Conservation (phyloP, 1,140 invertebrate genomes). For the Oryzaephilus surinamensis region DNA sequence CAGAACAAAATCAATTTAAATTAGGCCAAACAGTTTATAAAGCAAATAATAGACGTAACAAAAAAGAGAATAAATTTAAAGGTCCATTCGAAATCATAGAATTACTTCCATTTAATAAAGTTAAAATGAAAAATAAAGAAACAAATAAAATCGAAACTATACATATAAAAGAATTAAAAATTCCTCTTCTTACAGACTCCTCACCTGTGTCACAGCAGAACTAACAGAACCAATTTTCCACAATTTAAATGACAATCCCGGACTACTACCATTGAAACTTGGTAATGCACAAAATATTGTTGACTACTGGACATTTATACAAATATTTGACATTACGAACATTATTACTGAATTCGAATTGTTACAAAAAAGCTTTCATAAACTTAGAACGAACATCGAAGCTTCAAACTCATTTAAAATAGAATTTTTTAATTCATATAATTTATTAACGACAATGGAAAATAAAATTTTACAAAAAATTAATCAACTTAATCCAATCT, state of each 20-base stretch:
- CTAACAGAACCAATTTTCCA: neutral
- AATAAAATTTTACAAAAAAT: conserved; percentile 6
- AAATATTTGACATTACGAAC: conserved; percentile 7
- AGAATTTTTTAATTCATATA: neutral
- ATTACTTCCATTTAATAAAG: conserved; percentile 4
- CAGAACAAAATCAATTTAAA: conserved; percentile 4
- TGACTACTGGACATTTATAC: conserved; percentile 11
- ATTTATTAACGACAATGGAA: conserved; percentile 1
- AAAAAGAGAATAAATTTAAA: conserved; percentile 8
- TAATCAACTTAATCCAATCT: conserved; percentile 1
- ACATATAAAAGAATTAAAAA: conserved; percentile 9
- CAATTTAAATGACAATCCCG: conserved; percentile 11
- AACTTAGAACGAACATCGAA: neutral
- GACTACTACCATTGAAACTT: conserved; percentile 15
- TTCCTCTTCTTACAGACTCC: neutral
- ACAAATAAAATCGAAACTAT: conserved; percentile 2
- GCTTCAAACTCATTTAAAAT: neutral
- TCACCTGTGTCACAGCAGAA: neutral
- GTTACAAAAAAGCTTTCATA: neutral
- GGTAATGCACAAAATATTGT: conserved; percentile 7
- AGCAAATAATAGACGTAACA: conserved; percentile 9
- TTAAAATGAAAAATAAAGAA: neutral
- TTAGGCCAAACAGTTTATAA: conserved; percentile 3
- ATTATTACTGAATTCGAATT: neutral
- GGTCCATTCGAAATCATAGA: neutral